Conservation (phyloP, 53 echinoderm and acorn worm species). For the Echinarachnius parma region DNA sequence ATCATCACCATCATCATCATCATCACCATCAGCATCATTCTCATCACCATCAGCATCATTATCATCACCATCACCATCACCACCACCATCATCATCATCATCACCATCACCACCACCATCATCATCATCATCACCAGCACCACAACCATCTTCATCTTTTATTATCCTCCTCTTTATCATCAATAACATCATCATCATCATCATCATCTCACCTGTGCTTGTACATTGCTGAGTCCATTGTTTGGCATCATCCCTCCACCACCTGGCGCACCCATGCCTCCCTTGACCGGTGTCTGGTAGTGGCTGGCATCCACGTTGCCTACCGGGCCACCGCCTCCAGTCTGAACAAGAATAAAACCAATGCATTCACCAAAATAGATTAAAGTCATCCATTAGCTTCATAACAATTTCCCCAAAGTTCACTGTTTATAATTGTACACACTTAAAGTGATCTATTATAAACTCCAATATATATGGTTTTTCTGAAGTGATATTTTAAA, state of each 20-base stretch:
- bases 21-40: too few species aligned
- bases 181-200: neutral
- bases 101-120: neutral
- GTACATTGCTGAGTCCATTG: conserved; percentile 78
- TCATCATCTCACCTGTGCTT: conserved; percentile 65
- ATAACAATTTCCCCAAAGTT: too few species aligned
- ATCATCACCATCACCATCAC: too few species aligned
- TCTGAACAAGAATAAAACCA: conserved; percentile 6
- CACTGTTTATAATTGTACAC: too few species aligned
- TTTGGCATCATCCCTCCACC: conserved; percentile 33
- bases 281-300: conserved; percentile 65
- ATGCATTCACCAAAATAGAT: neutral
- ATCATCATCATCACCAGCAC: neutral
- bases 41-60: too few species aligned
- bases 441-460: too few species aligned
- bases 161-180: neutral
- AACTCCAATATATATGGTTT: too few species aligned
- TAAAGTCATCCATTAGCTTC: neutral
- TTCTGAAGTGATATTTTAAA: too few species aligned
- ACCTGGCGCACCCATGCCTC: conserved; percentile 29
- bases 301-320: conserved; percentile 37
- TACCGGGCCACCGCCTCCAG: conserved; percentile 14
- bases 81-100: conserved; percentile 4
- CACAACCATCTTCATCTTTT: neutral
- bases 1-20: too few species aligned